A percentile compares a stretch with the other conserved stretches of the same genome.
Evolutionary conservation across 2,797 vertebrate species (phyloP).

Genomic region (Chaenodraco wilsoni): DNA sequence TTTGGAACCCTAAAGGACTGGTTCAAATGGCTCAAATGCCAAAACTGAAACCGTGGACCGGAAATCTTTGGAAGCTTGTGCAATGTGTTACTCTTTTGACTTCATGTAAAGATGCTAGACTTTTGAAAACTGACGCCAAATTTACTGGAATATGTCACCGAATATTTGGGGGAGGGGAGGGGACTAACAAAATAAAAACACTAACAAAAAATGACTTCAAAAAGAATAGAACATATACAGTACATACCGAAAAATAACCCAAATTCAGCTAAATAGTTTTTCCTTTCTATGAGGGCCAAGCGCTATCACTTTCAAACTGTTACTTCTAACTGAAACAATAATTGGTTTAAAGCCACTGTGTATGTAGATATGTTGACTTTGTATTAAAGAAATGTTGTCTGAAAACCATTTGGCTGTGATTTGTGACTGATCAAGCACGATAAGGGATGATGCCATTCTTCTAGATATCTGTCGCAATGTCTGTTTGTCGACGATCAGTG

Average conservation of each 20-base stretch:
- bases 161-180: slow-evolving; percentile 54
- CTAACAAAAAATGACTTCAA: slow-evolving; percentile 66
- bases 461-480: neutral
- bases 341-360: slow-evolving; percentile 95
- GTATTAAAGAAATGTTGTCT: slow-evolving; percentile 99
- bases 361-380: slow-evolving; percentile 99
- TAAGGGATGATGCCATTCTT: neutral
- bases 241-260: slow-evolving; percentile 69
- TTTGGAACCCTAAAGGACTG: slow-evolving; percentile 54
- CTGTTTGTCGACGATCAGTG: slow-evolving; percentile 1
- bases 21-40: slow-evolving; percentile 49
- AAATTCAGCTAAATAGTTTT: slow-evolving; percentile 80
- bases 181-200: slow-evolving; percentile 55
- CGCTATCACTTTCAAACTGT: slow-evolving; percentile 92
- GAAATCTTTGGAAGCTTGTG: slow-evolving; percentile 79
- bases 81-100: slow-evolving; percentile 81
- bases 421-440: neutral
- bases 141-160: slow-evolving; percentile 68
- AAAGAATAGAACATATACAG: slow-evolving; percentile 70
- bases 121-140: slow-evolving; percentile 78
- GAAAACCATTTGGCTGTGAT: slow-evolving; percentile 71
- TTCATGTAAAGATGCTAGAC: slow-evolving; percentile 83
- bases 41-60: slow-evolving; percentile 63
- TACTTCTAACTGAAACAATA: slow-evolving; percentile 92
- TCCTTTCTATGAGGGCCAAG: slow-evolving; percentile 91